Evolutionary conservation across 1,140 invertebrate genomes (phyloP).

Genomic region (Phortica variegata): DNA sequence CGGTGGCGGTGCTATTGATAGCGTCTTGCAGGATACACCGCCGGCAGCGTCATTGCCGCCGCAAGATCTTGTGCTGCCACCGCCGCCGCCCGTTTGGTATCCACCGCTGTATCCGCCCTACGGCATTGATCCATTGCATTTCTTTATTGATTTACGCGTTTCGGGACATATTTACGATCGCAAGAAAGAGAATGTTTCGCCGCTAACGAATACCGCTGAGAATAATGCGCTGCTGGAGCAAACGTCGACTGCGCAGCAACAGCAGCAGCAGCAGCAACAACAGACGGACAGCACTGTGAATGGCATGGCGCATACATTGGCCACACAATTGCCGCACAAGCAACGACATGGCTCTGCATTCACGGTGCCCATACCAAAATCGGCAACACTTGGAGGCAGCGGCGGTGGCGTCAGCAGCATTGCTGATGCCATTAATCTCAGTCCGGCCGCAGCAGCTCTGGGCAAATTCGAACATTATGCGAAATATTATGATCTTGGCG

Average conservation of each 20-base stretch:
- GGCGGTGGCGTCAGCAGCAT: background rate
- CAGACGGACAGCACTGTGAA: conserved; percentile 20
- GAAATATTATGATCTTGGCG: conserved; percentile 51
- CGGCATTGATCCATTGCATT: conserved; percentile 77
- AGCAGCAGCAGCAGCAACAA: conserved; percentile 11
- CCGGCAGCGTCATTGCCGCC: conserved; percentile 56
- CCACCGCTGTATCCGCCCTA: conserved; percentile 72
- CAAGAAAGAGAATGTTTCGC: conserved; percentile 61
- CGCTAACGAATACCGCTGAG: conserved; percentile 33
- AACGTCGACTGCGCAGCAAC: conserved; percentile 16
- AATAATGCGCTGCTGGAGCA: conserved; percentile 5
- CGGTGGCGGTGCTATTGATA: conserved; percentile 19
- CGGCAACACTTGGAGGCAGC: conserved; percentile 13
- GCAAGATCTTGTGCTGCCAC: conserved; percentile 62
- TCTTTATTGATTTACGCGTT: conserved; percentile 77
- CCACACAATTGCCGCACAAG: conserved; percentile 49
- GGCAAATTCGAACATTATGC: conserved; percentile 53
- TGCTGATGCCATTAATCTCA: conserved; percentile 13
- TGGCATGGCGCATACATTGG: background rate
- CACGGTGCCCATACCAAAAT: conserved; percentile 62
- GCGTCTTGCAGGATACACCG: conserved; percentile 47
- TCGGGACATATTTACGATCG: conserved; percentile 79
- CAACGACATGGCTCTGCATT: conserved; percentile 66
- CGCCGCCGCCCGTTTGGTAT: conserved; percentile 72
- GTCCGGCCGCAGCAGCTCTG: conserved; percentile 8